These are phyloP conservation scores for Lophura nycthemera DNA, from an alignment of 2,113 vertebrate genomes.

Conservation along the genomic window DNA sequence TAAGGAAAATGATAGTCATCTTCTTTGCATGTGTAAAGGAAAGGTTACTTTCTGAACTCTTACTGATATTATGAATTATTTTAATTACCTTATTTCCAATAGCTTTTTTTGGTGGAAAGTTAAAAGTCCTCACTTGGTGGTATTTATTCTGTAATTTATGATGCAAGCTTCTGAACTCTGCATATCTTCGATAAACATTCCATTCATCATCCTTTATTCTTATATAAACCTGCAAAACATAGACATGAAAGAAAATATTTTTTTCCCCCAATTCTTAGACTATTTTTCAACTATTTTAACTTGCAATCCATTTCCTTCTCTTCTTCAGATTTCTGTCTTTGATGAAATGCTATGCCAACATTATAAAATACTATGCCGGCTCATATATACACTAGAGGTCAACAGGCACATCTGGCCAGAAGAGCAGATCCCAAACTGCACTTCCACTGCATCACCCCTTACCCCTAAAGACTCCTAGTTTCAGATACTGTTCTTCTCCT, in stretches of 20 bases:
- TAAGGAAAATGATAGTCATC: background rate
- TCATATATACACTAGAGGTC: background rate
- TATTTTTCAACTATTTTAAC: background rate
- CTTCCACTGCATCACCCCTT: background rate
- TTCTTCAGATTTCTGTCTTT: background rate
- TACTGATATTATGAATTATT: background rate
- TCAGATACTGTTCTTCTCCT: background rate
- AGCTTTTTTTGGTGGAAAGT: slow-evolving; percentile 97
- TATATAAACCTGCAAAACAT: slow-evolving; percentile 88
- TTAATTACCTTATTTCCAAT: slow-evolving; percentile 94
- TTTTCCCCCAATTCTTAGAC: background rate
- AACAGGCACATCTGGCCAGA: background rate
- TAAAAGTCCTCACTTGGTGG: slow-evolving; percentile 90
- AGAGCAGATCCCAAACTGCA: background rate
- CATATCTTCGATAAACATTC: slow-evolving; percentile 96
- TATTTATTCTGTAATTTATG: slow-evolving; percentile 87
- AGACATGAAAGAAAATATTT: background rate
- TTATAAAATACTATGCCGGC: background rate
- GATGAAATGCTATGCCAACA: background rate
- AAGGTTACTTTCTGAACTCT: background rate
- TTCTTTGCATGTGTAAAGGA: background rate
- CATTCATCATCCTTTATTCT: slow-evolving; percentile 98
- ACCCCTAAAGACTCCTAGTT: background rate
- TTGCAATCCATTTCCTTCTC: background rate
- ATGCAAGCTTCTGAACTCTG: slow-evolving; percentile 92